phyloP scores from a whole-genome alignment of 2,797 vertebrate genomes.

The Esox lucius region DNA sequence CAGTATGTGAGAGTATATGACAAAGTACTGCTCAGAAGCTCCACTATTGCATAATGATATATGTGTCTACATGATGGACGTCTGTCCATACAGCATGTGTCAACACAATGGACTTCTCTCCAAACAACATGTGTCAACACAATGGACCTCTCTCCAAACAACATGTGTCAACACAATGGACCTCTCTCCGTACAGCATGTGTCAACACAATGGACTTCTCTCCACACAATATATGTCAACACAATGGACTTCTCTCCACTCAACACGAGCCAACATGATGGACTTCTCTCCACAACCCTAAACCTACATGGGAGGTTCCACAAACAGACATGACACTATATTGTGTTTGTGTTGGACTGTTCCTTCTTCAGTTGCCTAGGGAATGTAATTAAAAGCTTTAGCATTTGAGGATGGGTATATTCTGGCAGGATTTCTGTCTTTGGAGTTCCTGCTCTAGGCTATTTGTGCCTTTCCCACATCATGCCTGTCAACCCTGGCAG shows the following conservation, averaged over 20 bases:
- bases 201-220: neutral
- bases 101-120: neutral
- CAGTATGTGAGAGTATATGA: neutral
- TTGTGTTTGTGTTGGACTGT: neutral
- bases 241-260: neutral
- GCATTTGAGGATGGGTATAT: slow-evolving; percentile 6
- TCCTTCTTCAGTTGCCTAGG: neutral
- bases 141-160: neutral
- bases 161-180: neutral
- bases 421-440: slow-evolving; percentile 7
- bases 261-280: neutral
- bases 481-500: neutral
- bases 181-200: neutral
- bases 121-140: neutral
- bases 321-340: no score
- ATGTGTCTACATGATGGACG: neutral
- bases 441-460: neutral
- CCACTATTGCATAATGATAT: neutral
- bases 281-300: neutral
- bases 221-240: neutral
- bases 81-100: neutral
- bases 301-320: no score
- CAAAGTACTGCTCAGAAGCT: neutral
- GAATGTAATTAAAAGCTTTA: slow-evolving; percentile 5
- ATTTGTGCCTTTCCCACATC: slow-evolving; percentile 1